A percentile compares a stretch with the other conserved stretches of the same genome.
phyloP scores from a whole-genome alignment of 2,113 vertebrate genomes.

The Chlorodrepanis virens region DNA sequence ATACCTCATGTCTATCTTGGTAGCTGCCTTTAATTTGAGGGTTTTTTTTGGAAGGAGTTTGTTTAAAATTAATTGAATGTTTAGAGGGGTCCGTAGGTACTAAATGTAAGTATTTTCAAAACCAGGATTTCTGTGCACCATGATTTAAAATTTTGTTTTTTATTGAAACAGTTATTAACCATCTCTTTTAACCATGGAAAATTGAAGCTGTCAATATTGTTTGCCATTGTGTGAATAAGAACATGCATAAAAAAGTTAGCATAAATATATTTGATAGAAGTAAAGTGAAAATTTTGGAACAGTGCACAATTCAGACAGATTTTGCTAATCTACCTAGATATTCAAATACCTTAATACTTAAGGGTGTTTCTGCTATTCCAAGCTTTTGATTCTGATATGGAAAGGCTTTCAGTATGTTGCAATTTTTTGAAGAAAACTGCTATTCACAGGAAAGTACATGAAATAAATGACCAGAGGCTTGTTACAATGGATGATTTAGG shows the following conservation, averaged over 20 bases:
- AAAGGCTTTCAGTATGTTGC: background rate
- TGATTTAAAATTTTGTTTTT: background rate
- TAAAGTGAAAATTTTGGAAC: background rate
- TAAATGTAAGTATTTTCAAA: background rate
- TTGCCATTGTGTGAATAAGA: background rate
- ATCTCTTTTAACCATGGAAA: background rate
- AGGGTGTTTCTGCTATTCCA: background rate
- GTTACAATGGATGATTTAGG: background rate
- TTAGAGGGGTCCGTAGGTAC: fast-evolving
- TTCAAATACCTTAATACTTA: background rate
- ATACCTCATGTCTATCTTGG: background rate
- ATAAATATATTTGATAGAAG: background rate
- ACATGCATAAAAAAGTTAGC: background rate
- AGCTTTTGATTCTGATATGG: background rate
- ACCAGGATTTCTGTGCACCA: background rate
- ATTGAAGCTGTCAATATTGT: background rate
- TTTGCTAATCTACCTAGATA: background rate
- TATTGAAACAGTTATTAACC: background rate
- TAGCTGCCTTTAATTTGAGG: fast-evolving
- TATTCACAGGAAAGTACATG: background rate
- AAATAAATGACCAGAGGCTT: background rate
- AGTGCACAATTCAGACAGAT: background rate
- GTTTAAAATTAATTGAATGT: background rate
- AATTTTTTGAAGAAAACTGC: background rate
- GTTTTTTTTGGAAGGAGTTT: background rate